Base-by-base conservation (phyloP, 2,797 vertebrate genomes). In the Kryptolebias ocellatus region DNA sequence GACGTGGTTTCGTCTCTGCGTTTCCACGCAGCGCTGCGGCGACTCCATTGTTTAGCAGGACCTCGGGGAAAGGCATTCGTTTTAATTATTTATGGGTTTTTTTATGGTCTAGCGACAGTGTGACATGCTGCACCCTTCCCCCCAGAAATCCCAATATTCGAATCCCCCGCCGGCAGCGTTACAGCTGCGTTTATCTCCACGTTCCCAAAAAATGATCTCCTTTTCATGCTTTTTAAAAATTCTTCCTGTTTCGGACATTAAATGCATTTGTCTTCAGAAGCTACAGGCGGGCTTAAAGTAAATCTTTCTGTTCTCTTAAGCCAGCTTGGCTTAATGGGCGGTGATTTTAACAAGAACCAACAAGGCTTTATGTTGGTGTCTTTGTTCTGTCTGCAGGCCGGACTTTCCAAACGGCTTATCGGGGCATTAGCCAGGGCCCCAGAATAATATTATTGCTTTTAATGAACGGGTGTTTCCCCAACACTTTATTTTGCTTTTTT, bases 31-130 rank as follows among this genome's bases (percentile, higher is more conserved):
- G 9, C 0, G 24, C 1, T 27, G 27, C 60, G 0, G n/a, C 37
- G 60, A 67, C 64, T 51, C 47, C 17, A 49, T 53, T 73, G 71
- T 64, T 50, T 47, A 46, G 60, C 6, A 27, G 10, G 39, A 61
- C 62, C 44, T 28, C 20, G 74, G 71, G 73, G 71, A 70, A 72
- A 55, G 78, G 67, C 58, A 5, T 67, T 54, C n/a, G 4, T 4
- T 82, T 88, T 4, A 84, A 85, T 85, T 59, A 86, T 85, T 81
- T 42, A 88, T 70, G 66, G n/a, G n/a, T 3, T 55, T 50, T 53
- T 29, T 37, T 66, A 42, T 67, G 72, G 49, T 79, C 66, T 64
- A 1, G 63, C 65, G 72, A 80, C 65, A 46, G 10, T 56, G 69
- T 57, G 49, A 47, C 54, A 50, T 51, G 49, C 49, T 4, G 29